These are phyloP conservation scores for Gephyroberyx darwinii DNA, from an alignment of 2,797 vertebrate species.

Conservation along the genomic window DNA sequence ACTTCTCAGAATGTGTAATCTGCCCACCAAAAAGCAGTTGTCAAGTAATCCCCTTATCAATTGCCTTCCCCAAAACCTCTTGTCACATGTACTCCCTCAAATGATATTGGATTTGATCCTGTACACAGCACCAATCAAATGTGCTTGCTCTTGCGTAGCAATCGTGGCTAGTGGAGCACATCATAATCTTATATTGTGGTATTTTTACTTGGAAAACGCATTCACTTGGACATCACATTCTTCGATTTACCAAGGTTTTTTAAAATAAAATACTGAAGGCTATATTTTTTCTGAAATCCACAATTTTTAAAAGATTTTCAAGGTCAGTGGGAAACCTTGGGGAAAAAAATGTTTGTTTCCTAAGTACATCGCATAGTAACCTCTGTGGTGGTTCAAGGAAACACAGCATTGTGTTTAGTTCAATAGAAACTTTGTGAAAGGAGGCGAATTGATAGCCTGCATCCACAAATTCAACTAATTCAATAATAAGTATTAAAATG, in stretches of 20 bases:
- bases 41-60: constrained; percentile 60
- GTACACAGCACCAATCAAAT: constrained; percentile 44
- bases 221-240: no score
- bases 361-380: constrained; percentile 12
- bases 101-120: constrained; percentile 48
- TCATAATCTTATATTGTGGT: constrained; percentile 2
- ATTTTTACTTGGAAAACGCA: neutral
- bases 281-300: no score
- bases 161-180: neutral
- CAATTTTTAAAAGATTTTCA: no score
- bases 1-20: constrained; percentile 46
- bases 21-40: constrained; percentile 37
- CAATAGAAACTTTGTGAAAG: constrained; percentile 1
- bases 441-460: constrained; percentile 37
- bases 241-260: no score
- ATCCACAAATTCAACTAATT: constrained; percentile 44
- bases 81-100: constrained; percentile 33
- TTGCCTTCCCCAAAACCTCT: constrained; percentile 35
- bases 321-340: no score
- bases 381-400: neutral
- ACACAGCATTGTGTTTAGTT: constrained; percentile 18
- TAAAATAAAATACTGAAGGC: no score
- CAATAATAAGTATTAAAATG: constrained; percentile 46
- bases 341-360: neutral
- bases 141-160: constrained; percentile 6